Conservation (phyloP, 2,113 vertebrate genomes). For the Mohoua ochrocephala region DNA sequence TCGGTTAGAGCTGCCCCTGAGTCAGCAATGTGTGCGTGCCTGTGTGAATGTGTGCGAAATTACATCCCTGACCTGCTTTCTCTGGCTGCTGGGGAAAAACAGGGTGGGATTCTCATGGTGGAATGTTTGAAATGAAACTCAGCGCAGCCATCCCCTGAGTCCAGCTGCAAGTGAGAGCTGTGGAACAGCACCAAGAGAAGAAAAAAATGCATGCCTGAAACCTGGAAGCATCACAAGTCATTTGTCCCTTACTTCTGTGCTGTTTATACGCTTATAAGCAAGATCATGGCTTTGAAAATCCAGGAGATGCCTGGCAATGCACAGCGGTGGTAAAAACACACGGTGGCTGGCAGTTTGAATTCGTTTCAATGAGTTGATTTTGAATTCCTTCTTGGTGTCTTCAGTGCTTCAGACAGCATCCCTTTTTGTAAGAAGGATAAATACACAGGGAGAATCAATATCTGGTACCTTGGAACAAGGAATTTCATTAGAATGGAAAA, state of each 20-base stretch:
- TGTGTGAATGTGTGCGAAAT: neutral
- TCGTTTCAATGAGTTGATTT: neutral
- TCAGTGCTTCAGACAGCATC: neutral
- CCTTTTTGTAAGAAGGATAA: neutral
- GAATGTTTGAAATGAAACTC: neutral
- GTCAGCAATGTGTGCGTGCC: accelerated
- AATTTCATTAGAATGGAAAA: neutral
- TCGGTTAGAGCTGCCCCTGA: neutral
- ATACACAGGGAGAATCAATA: neutral
- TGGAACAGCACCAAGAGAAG: neutral
- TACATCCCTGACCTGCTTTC: neutral
- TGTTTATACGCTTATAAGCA: neutral
- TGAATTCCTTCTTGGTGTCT: neutral
- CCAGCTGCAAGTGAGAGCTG: neutral
- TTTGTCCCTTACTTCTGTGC: neutral
- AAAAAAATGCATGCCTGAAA: neutral
- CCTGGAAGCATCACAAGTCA: neutral
- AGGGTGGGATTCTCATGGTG: neutral
- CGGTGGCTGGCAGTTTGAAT: neutral
- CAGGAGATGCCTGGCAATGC: neutral
- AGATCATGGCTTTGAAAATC: neutral
- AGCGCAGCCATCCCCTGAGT: neutral
- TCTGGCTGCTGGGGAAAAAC: neutral
- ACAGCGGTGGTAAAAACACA: neutral
- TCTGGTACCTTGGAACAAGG: neutral